phyloP scores from a whole-genome alignment of 2,888 invertebrate species.

The Pyrgus malvae region DNA sequence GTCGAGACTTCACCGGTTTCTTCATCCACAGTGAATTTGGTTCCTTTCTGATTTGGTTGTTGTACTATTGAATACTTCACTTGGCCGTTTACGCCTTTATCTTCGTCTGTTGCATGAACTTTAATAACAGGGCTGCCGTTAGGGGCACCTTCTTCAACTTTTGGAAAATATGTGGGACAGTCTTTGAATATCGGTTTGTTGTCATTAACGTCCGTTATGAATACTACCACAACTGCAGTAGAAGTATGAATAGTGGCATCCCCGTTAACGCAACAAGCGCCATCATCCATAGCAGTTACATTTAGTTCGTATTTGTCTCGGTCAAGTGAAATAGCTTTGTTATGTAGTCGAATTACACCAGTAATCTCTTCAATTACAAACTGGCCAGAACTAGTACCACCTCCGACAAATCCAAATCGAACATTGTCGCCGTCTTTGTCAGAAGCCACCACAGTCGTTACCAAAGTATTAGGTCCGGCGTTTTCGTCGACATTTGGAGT shows the following conservation, averaged over 20 bases:
- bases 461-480: conserved; percentile 96
- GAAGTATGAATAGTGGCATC: conserved; percentile 94
- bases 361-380: conserved; percentile 98
- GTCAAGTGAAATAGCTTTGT: conserved; percentile 92
- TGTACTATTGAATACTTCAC: conserved; percentile 98
- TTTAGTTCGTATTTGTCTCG: conserved; percentile 97
- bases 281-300: conserved; percentile 98
- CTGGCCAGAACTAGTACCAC: conserved; percentile 94
- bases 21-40: conserved; percentile 97
- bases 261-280: conserved; percentile 96
- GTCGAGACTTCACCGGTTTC: conserved; percentile 97
- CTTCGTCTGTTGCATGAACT: conserved; percentile 96
- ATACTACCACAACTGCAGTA: conserved; percentile 96
- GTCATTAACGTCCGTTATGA: conserved; percentile 98
- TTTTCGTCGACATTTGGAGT: conserved; percentile 98
- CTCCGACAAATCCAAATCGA: conserved; percentile 94
- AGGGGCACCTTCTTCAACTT: conserved; percentile 96
- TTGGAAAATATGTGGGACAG: conserved; percentile 95
- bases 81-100: conserved; percentile 97
- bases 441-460: conserved; percentile 97
- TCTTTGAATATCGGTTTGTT: conserved; percentile 98
- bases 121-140: conserved; percentile 97
- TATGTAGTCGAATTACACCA: conserved; percentile 94
- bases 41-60: conserved; percentile 96
- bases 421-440: conserved; percentile 99